phyloP scores from a whole-genome alignment of 2,797 vertebrate genomes.

The Spizella passerina region DNA sequence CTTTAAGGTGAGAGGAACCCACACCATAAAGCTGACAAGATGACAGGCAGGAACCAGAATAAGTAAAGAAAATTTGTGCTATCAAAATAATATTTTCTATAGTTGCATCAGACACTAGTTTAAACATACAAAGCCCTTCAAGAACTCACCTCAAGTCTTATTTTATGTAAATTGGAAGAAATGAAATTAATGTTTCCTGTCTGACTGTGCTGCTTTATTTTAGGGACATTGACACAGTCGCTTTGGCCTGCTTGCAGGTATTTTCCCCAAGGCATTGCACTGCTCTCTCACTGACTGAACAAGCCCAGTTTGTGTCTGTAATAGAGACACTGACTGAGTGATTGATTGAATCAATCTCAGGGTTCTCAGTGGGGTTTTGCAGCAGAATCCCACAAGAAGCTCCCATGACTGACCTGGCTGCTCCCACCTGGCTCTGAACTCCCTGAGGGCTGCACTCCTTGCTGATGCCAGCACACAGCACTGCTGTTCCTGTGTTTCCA shows the following conservation, averaged over 20 bases:
- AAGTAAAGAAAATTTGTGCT: neutral
- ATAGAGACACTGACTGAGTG: accelerated
- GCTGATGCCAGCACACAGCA: neutral
- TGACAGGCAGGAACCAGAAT: neutral
- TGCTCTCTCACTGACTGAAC: neutral
- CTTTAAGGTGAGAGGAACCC: neutral
- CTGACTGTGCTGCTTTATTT: accelerated
- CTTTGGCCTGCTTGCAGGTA: neutral
- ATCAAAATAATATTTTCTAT: neutral
- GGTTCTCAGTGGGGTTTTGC: neutral
- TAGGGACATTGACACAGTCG: accelerated
- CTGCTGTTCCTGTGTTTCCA: neutral
- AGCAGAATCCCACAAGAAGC: neutral
- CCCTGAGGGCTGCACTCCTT: accelerated
- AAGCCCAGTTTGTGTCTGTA: accelerated
- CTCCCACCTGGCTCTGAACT: neutral
- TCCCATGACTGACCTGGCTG: neutral
- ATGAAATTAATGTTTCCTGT: accelerated
- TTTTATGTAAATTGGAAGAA: neutral
- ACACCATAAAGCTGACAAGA: neutral
- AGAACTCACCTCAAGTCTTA: neutral
- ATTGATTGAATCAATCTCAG: accelerated
- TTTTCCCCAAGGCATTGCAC: neutral
- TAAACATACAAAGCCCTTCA: neutral
- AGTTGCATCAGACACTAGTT: neutral